Conservation (phyloP, 1,140 invertebrate species). For the Zaprionus nigranus region DNA sequence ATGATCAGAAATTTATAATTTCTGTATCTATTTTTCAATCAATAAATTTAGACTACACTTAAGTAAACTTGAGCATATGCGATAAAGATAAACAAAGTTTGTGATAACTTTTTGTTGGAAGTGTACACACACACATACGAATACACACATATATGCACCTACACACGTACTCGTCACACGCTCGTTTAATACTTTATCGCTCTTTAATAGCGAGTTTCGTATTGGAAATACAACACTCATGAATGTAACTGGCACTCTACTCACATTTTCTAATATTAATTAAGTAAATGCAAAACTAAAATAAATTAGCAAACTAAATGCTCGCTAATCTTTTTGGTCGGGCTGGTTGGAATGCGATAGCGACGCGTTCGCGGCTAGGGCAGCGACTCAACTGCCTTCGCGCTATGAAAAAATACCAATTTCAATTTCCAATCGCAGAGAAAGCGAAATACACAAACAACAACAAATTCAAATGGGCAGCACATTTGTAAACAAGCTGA, state of each 20-base stretch:
- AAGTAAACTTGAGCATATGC: slow-evolving; percentile 12
- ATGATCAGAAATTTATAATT: slow-evolving; percentile 15
- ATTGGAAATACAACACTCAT: slow-evolving; percentile 19
- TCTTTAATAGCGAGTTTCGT: not conserved
- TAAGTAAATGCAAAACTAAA: slow-evolving; percentile 32
- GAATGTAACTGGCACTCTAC: slow-evolving; percentile 16
- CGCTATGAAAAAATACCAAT: slow-evolving; percentile 55
- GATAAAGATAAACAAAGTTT: slow-evolving; percentile 73
- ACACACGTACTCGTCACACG: slow-evolving; percentile 10
- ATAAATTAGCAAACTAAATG: slow-evolving; percentile 5
- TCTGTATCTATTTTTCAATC: slow-evolving; percentile 12
- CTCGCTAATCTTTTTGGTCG: slow-evolving; percentile 23
- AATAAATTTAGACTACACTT: slow-evolving; percentile 12
- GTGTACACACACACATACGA: slow-evolving; percentile 26
- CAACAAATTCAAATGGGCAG: slow-evolving; percentile 52
- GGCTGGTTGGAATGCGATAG: slow-evolving; percentile 52
- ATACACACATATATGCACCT: slow-evolving; percentile 15
- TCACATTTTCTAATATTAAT: slow-evolving; percentile 24
- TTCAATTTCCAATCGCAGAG: slow-evolving; percentile 76
- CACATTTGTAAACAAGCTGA: slow-evolving; percentile 65
- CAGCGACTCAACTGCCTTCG: slow-evolving; percentile 61
- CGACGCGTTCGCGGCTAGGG: slow-evolving; percentile 57
- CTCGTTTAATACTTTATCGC: slow-evolving; percentile 1
- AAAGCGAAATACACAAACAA: slow-evolving; percentile 49
- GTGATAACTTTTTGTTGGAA: slow-evolving; percentile 64